Base-by-base conservation (phyloP, 2,888 invertebrate genomes). In the Agrochola litura region DNA sequence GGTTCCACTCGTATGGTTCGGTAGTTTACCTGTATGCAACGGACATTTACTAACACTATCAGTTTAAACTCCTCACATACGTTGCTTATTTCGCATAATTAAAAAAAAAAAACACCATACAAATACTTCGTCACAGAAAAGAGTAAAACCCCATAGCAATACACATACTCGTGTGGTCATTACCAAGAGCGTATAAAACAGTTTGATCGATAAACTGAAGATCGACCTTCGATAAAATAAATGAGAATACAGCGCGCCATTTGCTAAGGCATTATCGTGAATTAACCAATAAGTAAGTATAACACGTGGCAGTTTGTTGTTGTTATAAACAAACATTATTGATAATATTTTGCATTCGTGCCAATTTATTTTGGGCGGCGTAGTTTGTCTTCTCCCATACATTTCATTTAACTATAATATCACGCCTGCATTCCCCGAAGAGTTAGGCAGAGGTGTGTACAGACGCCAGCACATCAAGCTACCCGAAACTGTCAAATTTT, bases 181-280 rank as follows among this genome's bases (percentile, higher is more conserved):
- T 79, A 83, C 58, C 74, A 65, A 75, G 84, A 65, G 58, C 61
- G 56, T 77, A 60, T 73, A 85, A 37, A 86, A 66, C 54, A 64
- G 83, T 79, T 77, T 80, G 77, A 88, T 88, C 82, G 82, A 87
- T 88, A 81, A 76, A 46, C 64, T 6, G 46, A 76, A 78, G 76
- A 77, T 65, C 69, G 82, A 54, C 87, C 87, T 88, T 89, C 85
- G 83, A 85, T 83, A 79, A 68, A 73, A 73, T 60, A 75, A 89
- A 81, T 79, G 88, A 85, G 80, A 81, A 80, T 56, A 79, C 41
- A 52, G 49, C 75, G 76, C 64, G 67, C 74, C 64, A 78, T 75
- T 84, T 79, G 74, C 56, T 30, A 41, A 30, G 30, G 69, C 74
- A 82, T 66, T 71, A 77, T 76, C 69, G 46, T 46, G 65, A 60